Evolutionary conservation across 2,113 vertebrate genomes (phyloP), one percentile per base, ranked within the genome.

Genomic region (Mormyrus lacerda): DNA sequence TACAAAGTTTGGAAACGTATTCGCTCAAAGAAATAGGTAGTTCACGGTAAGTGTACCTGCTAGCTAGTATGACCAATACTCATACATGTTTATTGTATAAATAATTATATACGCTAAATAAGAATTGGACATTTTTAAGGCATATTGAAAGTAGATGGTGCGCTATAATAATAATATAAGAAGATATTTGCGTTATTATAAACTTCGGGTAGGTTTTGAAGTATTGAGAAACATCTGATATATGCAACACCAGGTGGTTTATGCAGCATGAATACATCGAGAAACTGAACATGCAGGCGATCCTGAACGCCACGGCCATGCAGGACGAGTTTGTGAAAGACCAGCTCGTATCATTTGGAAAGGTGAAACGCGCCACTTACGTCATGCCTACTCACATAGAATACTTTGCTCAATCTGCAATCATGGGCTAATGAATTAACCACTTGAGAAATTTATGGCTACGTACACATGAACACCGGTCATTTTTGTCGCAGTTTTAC

Each of bases 271-370:
- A 98, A 58, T 93, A 93, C 1, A 94, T 98, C 48, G 97, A 98
- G 94, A 99, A 99, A 93, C 95, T 99, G 17, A 99, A 99, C 93
- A 98, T 99, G 96, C 97, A 98, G 39, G 97, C 97, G 0, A 97
- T 99, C 92, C 93, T 99, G 87, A 97, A 96, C 0, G 97, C 97
- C 69, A 95, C 96, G 0, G 51, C 91, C 0, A 94, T 95, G 90
- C 95, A 97, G 58, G 95, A 97, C 2, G 97, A 99, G 94, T 97
- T 96, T 86, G 95, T 99, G 76, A 97, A 96, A 1, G 97, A 98
- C 91, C 93, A 97, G 82, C 95, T 99, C 90, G 96, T 98, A 89
- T 96, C 94, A 24, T 93, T 96, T 0, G 88, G 93, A 91, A 99
- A 99, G 97, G 98, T 99, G 95, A 89, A n/a, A 53, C 39, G 27